Base-by-base conservation (phyloP, 2,113 vertebrate genomes). In the Chiloscyllium plagiosum region DNA sequence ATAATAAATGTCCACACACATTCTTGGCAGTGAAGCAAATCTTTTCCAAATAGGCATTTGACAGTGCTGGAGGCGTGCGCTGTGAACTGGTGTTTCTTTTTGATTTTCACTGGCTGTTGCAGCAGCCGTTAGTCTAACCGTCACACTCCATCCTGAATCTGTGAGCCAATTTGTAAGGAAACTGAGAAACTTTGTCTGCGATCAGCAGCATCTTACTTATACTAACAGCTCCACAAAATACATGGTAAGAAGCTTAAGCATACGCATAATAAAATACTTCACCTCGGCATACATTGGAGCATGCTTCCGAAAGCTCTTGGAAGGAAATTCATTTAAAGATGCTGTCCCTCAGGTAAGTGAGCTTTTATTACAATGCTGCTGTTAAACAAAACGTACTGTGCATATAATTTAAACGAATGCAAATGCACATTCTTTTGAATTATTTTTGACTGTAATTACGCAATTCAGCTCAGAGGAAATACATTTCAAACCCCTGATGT, bases 21-120 rank as follows among this genome's bases (percentile, higher is more conserved):
- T 97, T 97, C 72, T 97, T 95, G 96, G 96, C 97, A 97, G 96
- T 96, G 96, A 97, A 96, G 97, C 47, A 96, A 97, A 96, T 83
- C 97, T 96, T 97, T 66, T 96, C 96, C 96, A 96, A 70, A 96
- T 96, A 96, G 96, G 96, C 94, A 96, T 96, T 97, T 96, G 96
- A 96, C 96, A 96, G 1, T 52, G 97, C 97, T 0, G 96, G 96
- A 97, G 96, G 96, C 85, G n/a, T 96, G 96, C 89, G 17, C 96
- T 96, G 96, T 95, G 52, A 95, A 66, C 97, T 24, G 97, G 98
- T 97, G 98, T 98, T 98, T 97, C 97, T 97, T 97, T 98, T 98
- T 98, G 97, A 98, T 98, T 98, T 98, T 3, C 26, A 0, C 12
- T 4, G 69, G 69, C 94, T 95, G 47, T 95, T 52, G 22, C 24